Conservation (phyloP, 2,113 vertebrate species). For the Theristicus caerulescens region DNA sequence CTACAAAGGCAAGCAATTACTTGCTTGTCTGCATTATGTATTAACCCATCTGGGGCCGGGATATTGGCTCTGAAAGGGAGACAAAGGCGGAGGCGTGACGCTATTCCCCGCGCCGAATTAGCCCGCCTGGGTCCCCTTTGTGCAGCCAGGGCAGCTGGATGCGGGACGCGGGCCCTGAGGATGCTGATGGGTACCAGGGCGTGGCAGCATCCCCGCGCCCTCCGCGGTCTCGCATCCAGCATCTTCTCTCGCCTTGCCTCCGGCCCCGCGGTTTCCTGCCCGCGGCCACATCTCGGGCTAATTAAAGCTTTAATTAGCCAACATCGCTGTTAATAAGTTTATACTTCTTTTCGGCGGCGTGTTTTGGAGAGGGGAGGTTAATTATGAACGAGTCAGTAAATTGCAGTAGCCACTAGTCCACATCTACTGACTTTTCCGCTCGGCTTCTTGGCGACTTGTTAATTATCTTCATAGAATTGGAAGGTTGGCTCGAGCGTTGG, state of each 20-base stretch:
- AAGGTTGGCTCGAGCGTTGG: neutral
- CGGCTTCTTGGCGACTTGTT: slow-evolving; percentile 2
- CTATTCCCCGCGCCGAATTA: slow-evolving; percentile 87
- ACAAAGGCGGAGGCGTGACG: slow-evolving; percentile 87
- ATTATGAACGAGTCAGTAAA: slow-evolving; percentile 1
- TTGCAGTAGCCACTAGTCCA: neutral
- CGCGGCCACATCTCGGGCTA: neutral
- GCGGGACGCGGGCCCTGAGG: neutral
- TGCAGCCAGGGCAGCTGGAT: slow-evolving; percentile 58
- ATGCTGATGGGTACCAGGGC: slow-evolving; percentile 5
- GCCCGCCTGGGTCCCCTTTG: slow-evolving; percentile 82
- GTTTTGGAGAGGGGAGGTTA: neutral
- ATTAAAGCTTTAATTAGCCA: slow-evolving; percentile 37
- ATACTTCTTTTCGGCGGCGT: neutral
- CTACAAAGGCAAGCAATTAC: slow-evolving; percentile 76
- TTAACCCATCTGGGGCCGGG: slow-evolving; percentile 94
- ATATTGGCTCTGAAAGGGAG: slow-evolving; percentile 87
- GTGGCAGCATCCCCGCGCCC: neutral
- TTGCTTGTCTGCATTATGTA: slow-evolving; percentile 95
- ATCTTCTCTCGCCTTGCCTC: neutral
- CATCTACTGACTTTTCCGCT: neutral
- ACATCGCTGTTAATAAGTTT: neutral
- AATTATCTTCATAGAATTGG: neutral
- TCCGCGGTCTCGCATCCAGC: neutral
- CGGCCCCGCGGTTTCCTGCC: neutral